Evolutionary conservation across 2,113 vertebrate species (phyloP).

Genomic region (Fregetta grallaria): DNA sequence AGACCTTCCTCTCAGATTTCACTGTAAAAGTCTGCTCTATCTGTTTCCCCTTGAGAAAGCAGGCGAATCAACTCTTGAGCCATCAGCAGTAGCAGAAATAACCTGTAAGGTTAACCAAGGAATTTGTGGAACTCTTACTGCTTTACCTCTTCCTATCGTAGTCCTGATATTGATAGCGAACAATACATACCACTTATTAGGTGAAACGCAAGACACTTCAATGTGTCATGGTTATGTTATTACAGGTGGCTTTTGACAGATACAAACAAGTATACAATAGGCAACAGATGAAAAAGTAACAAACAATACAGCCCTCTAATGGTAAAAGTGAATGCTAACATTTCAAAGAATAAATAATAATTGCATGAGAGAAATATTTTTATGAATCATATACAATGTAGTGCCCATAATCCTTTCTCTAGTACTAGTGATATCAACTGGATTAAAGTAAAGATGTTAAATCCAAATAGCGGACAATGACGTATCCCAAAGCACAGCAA

Average conservation of each 20-base stretch:
- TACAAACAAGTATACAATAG: not conserved
- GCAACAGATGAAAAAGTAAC: not conserved
- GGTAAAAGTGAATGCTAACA: not conserved
- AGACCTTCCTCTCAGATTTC: not conserved
- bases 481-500: not conserved
- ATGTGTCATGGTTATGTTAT: not conserved
- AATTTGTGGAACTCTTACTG: not conserved
- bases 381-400: not conserved
- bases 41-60: not conserved
- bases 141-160: not conserved
- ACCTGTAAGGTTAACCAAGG: not conserved
- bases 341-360: not conserved
- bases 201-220: not conserved
- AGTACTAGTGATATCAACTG: not conserved
- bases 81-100: not conserved
- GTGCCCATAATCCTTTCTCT: not conserved
- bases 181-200: accelerated
- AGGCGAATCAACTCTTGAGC: not conserved
- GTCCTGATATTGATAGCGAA: not conserved
- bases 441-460: not conserved
- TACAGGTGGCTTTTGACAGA: not conserved
- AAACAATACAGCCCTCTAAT: slow-evolving; percentile 60
- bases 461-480: not conserved
- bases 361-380: not conserved
- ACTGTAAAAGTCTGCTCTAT: not conserved